These are phyloP conservation scores for Idaea biselata DNA, from an alignment of 2,888 invertebrate species.

Conservation along the genomic window DNA sequence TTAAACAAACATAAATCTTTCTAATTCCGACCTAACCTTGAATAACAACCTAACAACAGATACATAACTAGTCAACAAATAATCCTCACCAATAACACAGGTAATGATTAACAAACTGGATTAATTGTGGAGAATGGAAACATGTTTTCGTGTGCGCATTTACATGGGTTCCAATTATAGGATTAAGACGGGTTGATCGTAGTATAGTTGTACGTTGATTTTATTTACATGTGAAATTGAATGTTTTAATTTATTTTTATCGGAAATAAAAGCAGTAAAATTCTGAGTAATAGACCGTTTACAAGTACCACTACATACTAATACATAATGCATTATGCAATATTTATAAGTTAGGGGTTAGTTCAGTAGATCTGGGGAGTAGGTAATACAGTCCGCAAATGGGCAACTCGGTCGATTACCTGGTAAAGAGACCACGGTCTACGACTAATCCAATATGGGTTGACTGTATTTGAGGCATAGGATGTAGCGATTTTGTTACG, in stretches of 20 bases:
- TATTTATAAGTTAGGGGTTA: too few relatives aligned
- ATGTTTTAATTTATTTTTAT: neutral
- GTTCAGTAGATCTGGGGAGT: neutral
- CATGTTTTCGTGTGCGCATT: neutral
- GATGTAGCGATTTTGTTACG: neutral
- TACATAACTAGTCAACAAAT: neutral
- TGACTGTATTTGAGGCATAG: neutral
- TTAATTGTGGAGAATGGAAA: neutral
- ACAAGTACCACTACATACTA: too few relatives aligned
- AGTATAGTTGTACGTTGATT: neutral
- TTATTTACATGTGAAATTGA: neutral
- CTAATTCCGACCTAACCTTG: neutral
- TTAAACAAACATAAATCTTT: neutral
- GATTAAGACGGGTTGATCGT: neutral
- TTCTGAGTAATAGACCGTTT: too few relatives aligned
- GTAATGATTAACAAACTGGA: constrained; percentile 1
- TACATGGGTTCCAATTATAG: constrained; percentile 5
- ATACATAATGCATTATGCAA: too few relatives aligned
- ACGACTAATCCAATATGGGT: neutral
- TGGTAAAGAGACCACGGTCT: neutral
- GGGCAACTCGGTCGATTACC: neutral
- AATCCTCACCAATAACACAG: neutral
- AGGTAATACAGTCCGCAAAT: neutral
- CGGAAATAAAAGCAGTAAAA: too few relatives aligned
- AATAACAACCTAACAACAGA: neutral